A percentile compares a stretch with the other conserved stretches of the same genome.
Evolutionary conservation across 2,888 invertebrate genomes (phyloP).

Genomic region (Plagodis pulveraria): DNA sequence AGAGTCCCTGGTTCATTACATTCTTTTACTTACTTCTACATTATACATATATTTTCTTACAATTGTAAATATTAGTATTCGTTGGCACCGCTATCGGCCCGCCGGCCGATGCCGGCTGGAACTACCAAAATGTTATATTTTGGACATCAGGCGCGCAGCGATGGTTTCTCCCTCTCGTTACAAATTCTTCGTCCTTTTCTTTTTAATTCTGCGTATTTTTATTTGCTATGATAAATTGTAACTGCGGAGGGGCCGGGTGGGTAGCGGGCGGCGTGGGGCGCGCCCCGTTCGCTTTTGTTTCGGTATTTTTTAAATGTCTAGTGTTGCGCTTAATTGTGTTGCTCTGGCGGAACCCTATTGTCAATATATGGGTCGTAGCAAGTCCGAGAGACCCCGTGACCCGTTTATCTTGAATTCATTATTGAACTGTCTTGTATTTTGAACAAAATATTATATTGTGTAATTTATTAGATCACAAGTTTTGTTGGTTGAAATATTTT

Average conservation of each 20-base stretch:
- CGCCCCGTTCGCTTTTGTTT: conserved; percentile 76
- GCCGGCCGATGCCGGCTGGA: too few relatives aligned
- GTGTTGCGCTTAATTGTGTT: conserved; percentile 81
- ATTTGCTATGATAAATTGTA: conserved; percentile 85
- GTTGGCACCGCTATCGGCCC: too few relatives aligned
- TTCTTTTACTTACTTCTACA: too few relatives aligned
- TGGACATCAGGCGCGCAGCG: conserved; percentile 61
- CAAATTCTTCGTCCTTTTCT: conserved; percentile 79
- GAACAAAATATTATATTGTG: not conserved
- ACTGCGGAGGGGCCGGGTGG: conserved; percentile 63
- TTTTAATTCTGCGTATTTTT: conserved; percentile 83
- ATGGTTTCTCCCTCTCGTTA: conserved; percentile 70
- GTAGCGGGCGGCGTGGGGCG: conserved; percentile 40
- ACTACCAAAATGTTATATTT: conserved; percentile 58
- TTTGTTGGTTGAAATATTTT: not conserved
- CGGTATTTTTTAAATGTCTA: conserved; percentile 82
- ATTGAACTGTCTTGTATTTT: conserved; percentile 25
- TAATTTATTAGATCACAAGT: not conserved
- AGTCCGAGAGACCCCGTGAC: conserved; percentile 62
- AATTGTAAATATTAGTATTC: too few relatives aligned
- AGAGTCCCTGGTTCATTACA: too few relatives aligned
- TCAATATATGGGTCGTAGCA: conserved; percentile 73
- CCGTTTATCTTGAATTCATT: conserved; percentile 61
- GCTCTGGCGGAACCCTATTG: conserved; percentile 77
- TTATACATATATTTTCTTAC: too few relatives aligned